Evolutionary conservation across 2,797 vertebrate species (phyloP), one percentile per base, ranked within the genome.

Genomic region (Saxicola maurus): DNA sequence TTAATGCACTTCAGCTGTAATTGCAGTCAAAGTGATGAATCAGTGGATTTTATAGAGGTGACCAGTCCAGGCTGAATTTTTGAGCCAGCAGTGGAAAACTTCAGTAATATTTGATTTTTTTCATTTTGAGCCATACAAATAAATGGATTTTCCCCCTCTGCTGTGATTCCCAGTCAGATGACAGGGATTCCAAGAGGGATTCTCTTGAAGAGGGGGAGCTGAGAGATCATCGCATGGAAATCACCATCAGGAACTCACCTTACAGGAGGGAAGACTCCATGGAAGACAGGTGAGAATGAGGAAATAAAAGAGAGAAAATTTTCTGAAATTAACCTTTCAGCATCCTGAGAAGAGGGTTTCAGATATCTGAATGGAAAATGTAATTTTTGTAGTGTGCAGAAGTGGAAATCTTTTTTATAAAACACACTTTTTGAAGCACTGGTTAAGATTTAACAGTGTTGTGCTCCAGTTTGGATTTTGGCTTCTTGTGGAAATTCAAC

Each of bases 131-230:
- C 3, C 3, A 0, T 30, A 38, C 37, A 80, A 61, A 31, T 76
- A 9, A 51, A n/a, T 48, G 17, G 15, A 1, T 2, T 76, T 80
- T 89, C 25, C 2, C 33, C 55, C 18, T 40, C 38, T 38, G 38
- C 38, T 40, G 38, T 40, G 38, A 17, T 40, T 17, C 17, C n/a
- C 92, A 99, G 99, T 98, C 98, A 97, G 99, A 99, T 99, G 99
- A 99, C 95, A 98, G 98, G 96, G 99, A 99, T 95, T 98, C 98
- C 86, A 99, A 99, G 96, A 97, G 99, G 90, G 99, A 99, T 96
- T 99, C 99, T 97, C 98, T 98, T 90, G 99, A 99, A 95, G 99
- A 99, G 98, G 99, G 99, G 95, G 99, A 99, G 98, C 96, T 99
- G 97, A 99, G 97, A 96, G 99, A 99, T 94, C 98, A 98, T 94